phyloP scores from a whole-genome alignment of 1,140 invertebrate species.

The Drosophila orosa region DNA sequence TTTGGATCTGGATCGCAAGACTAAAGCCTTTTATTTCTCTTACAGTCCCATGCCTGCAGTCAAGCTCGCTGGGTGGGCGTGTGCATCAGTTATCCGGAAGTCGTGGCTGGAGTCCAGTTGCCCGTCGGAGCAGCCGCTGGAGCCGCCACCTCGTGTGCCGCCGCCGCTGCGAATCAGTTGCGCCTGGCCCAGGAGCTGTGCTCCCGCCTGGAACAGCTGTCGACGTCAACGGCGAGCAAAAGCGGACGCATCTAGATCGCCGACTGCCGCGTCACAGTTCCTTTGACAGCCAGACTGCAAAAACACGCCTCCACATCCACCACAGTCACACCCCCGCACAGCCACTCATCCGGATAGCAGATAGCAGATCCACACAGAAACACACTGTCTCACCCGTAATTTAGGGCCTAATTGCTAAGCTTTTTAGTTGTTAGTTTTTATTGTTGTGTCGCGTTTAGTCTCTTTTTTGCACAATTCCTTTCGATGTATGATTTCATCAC shows the following conservation, averaged over 20 bases:
- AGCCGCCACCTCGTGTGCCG: slow-evolving; percentile 63
- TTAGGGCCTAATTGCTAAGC: slow-evolving; percentile 63
- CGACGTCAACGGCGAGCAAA: slow-evolving; percentile 82
- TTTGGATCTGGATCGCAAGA: not conserved
- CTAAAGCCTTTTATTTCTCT: slow-evolving; percentile 57
- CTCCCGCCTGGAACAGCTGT: slow-evolving; percentile 85
- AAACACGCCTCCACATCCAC: slow-evolving; percentile 46
- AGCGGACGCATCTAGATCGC: slow-evolving; percentile 59
- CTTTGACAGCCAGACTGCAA: slow-evolving; percentile 56
- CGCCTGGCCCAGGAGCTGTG: slow-evolving; percentile 84
- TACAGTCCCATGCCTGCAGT: slow-evolving; percentile 90
- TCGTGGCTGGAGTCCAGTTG: slow-evolving; percentile 78
- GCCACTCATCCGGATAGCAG: slow-evolving; percentile 41
- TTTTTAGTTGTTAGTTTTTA: slow-evolving; percentile 60
- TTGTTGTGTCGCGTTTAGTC: slow-evolving; percentile 70
- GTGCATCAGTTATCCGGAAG: slow-evolving; percentile 85
- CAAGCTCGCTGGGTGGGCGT: slow-evolving; percentile 91
- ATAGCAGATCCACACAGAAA: slow-evolving; percentile 36
- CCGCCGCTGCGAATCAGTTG: slow-evolving; percentile 77
- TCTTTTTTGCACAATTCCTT: slow-evolving; percentile 49
- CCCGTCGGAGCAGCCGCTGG: slow-evolving; percentile 42
- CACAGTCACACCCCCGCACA: slow-evolving; percentile 40
- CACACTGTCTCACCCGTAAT: slow-evolving; percentile 55
- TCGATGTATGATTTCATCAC: slow-evolving; percentile 44
- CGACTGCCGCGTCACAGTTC: slow-evolving; percentile 49